Conservation (phyloP, 2,797 vertebrate genomes). For the Pseudochaenichthys georgianus region DNA sequence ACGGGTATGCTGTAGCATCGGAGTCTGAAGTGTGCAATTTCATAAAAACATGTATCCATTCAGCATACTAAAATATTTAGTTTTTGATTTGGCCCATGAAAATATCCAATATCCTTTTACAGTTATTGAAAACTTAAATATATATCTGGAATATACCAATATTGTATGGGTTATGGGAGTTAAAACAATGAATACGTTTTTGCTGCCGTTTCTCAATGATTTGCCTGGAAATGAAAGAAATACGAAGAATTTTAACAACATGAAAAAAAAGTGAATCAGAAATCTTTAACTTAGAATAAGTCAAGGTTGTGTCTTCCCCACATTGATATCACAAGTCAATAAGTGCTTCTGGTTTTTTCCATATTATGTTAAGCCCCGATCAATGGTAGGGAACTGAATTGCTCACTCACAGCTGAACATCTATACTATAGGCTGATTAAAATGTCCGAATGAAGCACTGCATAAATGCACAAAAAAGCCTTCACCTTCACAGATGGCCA, state of each 20-base stretch:
- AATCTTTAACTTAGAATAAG: neutral
- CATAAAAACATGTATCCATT: neutral
- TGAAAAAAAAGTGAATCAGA: neutral
- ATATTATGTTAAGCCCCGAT: slow-evolving; percentile 16
- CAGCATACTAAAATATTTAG: neutral
- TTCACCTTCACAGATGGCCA: neutral
- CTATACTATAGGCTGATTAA: neutral
- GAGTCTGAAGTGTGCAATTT: neutral
- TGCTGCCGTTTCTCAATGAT: neutral
- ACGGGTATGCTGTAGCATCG: neutral
- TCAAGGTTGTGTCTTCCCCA: slow-evolving; percentile 2
- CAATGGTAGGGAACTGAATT: neutral
- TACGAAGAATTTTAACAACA: neutral
- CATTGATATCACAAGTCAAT: slow-evolving; percentile 1
- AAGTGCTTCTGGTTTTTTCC: neutral
- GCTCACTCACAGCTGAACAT: neutral
- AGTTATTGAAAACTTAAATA: neutral
- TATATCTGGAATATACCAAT: neutral
- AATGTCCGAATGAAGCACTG: neutral
- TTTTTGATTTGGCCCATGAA: slow-evolving; percentile 6
- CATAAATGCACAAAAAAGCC: neutral
- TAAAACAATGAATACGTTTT: neutral
- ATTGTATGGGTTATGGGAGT: neutral
- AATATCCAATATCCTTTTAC: neutral
- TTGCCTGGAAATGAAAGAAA: neutral